A percentile compares a stretch with the other conserved stretches of the same genome.
phyloP scores from a whole-genome alignment of 2,888 invertebrate species.

The Eupithecia vulgata region DNA sequence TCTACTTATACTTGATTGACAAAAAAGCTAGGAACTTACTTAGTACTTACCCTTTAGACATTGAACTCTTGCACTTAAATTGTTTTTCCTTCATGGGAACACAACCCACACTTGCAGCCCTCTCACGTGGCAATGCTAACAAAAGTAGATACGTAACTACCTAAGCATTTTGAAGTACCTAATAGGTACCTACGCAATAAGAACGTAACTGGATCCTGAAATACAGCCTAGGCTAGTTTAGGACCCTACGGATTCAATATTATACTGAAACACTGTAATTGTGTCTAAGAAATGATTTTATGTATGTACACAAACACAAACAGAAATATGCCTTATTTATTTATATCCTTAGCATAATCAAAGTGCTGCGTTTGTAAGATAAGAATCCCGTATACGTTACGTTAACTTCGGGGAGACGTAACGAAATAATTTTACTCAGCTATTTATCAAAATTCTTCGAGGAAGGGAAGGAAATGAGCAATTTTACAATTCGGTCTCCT shows the following conservation, averaged over 20 bases:
- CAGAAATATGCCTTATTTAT: slow-evolving; percentile 45
- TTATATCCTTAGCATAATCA: slow-evolving; percentile 78
- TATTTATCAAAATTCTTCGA: slow-evolving; percentile 76
- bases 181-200: no score
- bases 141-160: neutral
- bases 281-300: no score
- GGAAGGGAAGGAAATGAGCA: slow-evolving; percentile 58
- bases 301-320: no score
- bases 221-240: no score
- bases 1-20: no score
- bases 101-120: neutral
- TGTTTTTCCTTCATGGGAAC: neutral
- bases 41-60: no score
- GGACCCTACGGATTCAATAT: no score
- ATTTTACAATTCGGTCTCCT: slow-evolving; percentile 57
- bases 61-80: neutral
- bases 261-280: no score
- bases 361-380: slow-evolving; percentile 80
- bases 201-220: no score
- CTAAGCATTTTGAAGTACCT: neutral
- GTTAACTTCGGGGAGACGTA: slow-evolving; percentile 34
- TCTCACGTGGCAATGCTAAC: neutral
- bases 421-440: slow-evolving; percentile 75
- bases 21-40: no score
- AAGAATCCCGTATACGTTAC: slow-evolving; percentile 67